phyloP scores from a whole-genome alignment of 1,140 invertebrate species.

The Drosophila sechellia region DNA sequence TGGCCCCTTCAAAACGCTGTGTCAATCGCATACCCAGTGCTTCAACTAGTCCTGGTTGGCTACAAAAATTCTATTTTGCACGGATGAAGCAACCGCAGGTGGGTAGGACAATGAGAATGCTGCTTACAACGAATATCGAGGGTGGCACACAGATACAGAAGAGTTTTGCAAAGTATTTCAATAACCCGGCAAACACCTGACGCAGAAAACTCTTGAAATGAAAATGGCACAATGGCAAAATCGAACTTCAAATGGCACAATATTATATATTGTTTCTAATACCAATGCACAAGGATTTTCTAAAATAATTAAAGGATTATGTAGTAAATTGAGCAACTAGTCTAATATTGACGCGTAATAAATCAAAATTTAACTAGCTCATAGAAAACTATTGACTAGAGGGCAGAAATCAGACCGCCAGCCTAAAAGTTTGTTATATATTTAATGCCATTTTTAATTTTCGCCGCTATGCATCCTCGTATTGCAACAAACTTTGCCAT shows the following conservation, averaged over 20 bases:
- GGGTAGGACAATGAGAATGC: background rate
- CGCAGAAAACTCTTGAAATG: background rate
- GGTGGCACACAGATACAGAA: background rate
- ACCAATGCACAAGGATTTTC: too few species aligned
- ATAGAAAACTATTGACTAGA: too few species aligned
- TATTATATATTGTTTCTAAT: background rate
- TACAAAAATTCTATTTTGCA: background rate
- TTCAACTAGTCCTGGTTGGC: background rate
- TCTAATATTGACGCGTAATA: too few species aligned
- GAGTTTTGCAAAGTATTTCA: background rate
- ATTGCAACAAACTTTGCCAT: slow-evolving; percentile 9
- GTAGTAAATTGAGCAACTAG: too few species aligned
- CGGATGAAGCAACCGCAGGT: background rate
- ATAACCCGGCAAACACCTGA: background rate
- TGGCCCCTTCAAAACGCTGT: background rate
- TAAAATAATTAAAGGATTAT: too few species aligned
- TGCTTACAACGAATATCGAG: background rate
- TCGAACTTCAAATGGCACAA: background rate
- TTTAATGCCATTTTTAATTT: background rate
- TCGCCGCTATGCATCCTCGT: background rate
- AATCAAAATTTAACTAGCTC: too few species aligned
- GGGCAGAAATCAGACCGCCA: too few species aligned
- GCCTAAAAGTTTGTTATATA: too few species aligned
- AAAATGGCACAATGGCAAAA: too few species aligned
- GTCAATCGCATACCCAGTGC: background rate